Evolutionary conservation across 1,140 invertebrate species (phyloP).

Genomic region (Anastrepha ludens): DNA sequence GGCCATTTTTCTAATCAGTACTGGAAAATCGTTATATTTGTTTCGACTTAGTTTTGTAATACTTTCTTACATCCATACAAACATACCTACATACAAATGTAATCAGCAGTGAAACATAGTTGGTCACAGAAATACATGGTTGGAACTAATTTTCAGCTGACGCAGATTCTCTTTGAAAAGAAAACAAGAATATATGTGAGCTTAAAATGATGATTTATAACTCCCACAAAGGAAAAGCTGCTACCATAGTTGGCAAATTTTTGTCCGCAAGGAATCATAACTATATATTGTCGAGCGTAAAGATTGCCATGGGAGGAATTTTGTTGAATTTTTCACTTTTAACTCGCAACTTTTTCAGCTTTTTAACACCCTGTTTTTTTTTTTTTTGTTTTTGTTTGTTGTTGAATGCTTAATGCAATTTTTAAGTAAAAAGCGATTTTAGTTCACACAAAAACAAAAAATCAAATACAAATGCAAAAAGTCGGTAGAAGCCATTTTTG

Average conservation of each 20-base stretch:
- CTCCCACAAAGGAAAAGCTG: background rate
- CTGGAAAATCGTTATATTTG: too few relatives aligned
- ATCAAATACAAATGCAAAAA: background rate
- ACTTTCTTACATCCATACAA: too few relatives aligned
- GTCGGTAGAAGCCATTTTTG: constrained; percentile 10
- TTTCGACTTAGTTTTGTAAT: too few relatives aligned
- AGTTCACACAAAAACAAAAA: background rate
- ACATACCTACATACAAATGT: too few relatives aligned
- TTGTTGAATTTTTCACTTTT: background rate
- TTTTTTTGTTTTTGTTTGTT: background rate
- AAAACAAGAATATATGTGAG: background rate
- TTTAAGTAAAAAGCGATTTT: background rate
- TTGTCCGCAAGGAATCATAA: constrained; percentile 16
- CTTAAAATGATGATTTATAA: constrained; percentile 10
- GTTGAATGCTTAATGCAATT: background rate
- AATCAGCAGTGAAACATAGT: too few relatives aligned
- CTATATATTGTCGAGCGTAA: background rate
- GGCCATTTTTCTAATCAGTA: too few relatives aligned
- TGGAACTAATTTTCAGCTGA: background rate
- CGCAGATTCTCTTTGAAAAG: background rate
- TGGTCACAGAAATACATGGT: background rate
- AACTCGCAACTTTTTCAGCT: too few relatives aligned
- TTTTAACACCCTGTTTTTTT: background rate
- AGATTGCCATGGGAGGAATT: background rate
- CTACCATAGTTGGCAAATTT: background rate